Conservation (phyloP, 2,797 vertebrate genomes). For the Chrosomus eos region DNA sequence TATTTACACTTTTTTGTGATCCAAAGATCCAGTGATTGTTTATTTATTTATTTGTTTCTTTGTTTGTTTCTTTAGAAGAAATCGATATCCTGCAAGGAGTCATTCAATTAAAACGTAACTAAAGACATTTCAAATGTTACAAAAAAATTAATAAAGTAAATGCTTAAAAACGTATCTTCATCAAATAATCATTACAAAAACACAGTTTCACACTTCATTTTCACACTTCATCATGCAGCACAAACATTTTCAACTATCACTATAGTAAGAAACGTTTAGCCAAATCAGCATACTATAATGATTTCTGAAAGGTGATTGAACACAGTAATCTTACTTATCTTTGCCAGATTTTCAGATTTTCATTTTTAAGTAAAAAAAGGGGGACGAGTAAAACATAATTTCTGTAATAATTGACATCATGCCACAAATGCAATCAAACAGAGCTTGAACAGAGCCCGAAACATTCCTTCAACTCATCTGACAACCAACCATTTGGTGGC, state of each 20-base stretch:
- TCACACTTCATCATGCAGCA: background rate
- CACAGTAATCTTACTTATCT: background rate
- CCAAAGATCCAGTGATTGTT: too few species aligned
- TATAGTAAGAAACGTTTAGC: background rate
- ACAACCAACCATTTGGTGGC: slow-evolving; percentile 16
- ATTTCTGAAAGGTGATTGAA: background rate
- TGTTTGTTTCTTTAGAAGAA: background rate
- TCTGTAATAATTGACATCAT: background rate
- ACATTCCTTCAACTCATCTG: slow-evolving; percentile 25
- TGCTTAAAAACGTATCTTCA: background rate
- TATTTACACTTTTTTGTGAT: too few species aligned
- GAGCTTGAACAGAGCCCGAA: slow-evolving; percentile 17
- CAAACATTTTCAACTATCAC: background rate
- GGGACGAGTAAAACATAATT: too few species aligned
- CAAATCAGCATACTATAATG: background rate
- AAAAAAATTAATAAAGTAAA: background rate
- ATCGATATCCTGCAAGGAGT: background rate
- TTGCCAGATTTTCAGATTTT: background rate
- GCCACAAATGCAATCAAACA: background rate
- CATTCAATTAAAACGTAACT: background rate
- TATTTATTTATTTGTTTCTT: too few species aligned
- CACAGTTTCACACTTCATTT: background rate
- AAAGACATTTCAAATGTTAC: background rate
- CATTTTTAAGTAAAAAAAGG: background rate
- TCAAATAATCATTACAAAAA: background rate